Evolutionary conservation across 2,888 invertebrate genomes (phyloP), one percentile per base, ranked within the genome.

Genomic region (Diarsia rubi): DNA sequence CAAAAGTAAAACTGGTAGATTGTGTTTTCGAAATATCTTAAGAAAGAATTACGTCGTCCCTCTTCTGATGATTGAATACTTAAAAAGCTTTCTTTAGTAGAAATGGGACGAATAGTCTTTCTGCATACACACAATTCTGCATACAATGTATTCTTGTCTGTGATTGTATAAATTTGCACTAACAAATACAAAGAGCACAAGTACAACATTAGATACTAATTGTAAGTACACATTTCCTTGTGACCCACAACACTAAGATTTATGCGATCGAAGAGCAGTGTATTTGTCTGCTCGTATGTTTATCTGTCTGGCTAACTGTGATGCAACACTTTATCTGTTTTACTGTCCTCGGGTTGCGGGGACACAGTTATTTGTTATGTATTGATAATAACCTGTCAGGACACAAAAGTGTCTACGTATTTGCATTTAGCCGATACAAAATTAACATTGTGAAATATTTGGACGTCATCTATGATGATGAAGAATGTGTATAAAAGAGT

Each of bases 241-340:
- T 84, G 75, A 77, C 78, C 85, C 60, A 78, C 75, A 75, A 78
- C 44, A 57, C 49, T n/a, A 70, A 80, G 83, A 83, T 85, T 85
- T 81, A 85, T 86, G 86, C 68, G 85, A 77, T 67, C 84, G 79
- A 84, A 78, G 86, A 74, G 67, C 79, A 71, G 57, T 49, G 67
- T 1, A 12, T 54, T 27, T 67, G 65, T 54, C 45, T 59, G n/a
- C 57, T 31, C 8, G 64, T 57, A 11, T 54, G 42, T 62, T 14
- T 78, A 24, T 47, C 12, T 69, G 49, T 69, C 24, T 60, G 59
- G 54, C n/a, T 63, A 49, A 54, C 63, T 31, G 68, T 74, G 69
- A 67, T 81, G 76, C 71, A 82, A 79, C 42, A 70, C 37, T 78
- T 77, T 86, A 85, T 86, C 79, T 63, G 31, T 49, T 71, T 73